Evolutionary conservation across 2,113 vertebrate species (phyloP), one percentile per base, ranked within the genome.

Genomic region (Enhydra lutris): DNA sequence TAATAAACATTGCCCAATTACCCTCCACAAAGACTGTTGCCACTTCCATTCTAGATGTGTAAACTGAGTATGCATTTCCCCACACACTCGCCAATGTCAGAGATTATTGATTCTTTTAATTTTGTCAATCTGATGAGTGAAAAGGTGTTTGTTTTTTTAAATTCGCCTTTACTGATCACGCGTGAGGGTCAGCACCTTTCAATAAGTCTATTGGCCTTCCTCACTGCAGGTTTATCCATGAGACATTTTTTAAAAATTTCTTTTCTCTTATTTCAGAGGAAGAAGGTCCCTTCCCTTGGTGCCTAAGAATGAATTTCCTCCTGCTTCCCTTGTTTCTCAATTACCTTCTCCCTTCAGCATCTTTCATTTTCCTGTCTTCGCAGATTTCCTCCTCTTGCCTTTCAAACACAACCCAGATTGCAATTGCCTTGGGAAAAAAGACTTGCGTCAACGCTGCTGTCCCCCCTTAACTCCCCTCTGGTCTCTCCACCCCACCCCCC

Each of bases 21-120:
- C 24, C 29, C 24, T 76, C n/a, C 23, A 15, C 29, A 73, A 81
- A 83, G 21, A 11, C 5, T 4, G 2, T 7, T 14, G 45, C 15
- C 20, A 15, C 57, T 81, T 29, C 14, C n/a, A 34, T 47, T 82
- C 45, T n/a, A 55, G 34, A n/a, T 84, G 50, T 39, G 59, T 29
- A 12, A 78, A 78, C 74, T 3, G 83, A 87, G 47, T 29, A 12
- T 57, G 6, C n/a, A 69, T 90, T 86, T 71, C 39, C 23, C 71
- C 52, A 59, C 29, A 18, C 18, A 31, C 45, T 79, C 11, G 15
- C 18, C 65, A n/a, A 20, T 0, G 1, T 73, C 73, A 47, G 67
- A 13, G 42, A 31, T 47, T 90, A 65, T 80, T 42, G 61, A 55
- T 94, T 78, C 73, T 89, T 95, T 97, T 87, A 67, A 83, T 94